phyloP scores from a whole-genome alignment of 2,113 vertebrate species.

The Ptyas mucosa region DNA sequence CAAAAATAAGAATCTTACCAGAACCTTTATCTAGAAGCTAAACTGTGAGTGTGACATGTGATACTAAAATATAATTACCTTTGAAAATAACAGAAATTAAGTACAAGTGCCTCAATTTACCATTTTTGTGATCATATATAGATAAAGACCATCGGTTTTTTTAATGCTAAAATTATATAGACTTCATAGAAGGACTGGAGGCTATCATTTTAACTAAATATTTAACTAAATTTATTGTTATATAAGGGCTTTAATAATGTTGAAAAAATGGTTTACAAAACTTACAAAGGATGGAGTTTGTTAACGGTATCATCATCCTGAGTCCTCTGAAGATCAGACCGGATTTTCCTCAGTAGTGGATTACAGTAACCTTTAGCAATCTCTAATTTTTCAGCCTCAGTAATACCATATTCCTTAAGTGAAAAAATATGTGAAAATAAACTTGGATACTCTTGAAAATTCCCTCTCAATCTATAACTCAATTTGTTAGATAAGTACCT shows the following conservation, averaged over 20 bases:
- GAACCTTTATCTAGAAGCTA: not conserved
- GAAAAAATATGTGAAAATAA: constrained; percentile 50
- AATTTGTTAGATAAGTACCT: not conserved
- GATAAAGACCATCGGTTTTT: not conserved
- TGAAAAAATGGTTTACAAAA: constrained; percentile 5
- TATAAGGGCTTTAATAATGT: not conserved
- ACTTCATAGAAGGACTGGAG: not conserved
- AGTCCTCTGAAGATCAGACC: constrained; percentile 87
- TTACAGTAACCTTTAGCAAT: constrained; percentile 91
- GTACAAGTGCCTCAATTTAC: not conserved
- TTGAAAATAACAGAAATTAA: not conserved
- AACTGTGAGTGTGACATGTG: not conserved
- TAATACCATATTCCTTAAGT: constrained; percentile 86
- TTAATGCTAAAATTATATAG: not conserved
- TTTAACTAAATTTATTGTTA: not conserved
- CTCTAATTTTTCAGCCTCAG: constrained; percentile 83
- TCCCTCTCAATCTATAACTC: not conserved
- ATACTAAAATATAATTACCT: not conserved
- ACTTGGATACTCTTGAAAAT: constrained; percentile 7
- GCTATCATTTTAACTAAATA: not conserved
- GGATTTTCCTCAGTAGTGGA: constrained; percentile 86
- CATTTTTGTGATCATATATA: not conserved
- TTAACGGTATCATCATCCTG: constrained; percentile 92
- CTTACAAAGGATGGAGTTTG: constrained; percentile 89
- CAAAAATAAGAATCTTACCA: not conserved